Percentiles rank a stretch among this genome's conserved stretches.
These are phyloP conservation scores for Orgyia antiqua DNA, from an alignment of 2,888 invertebrate genomes.

Conservation along the genomic window DNA sequence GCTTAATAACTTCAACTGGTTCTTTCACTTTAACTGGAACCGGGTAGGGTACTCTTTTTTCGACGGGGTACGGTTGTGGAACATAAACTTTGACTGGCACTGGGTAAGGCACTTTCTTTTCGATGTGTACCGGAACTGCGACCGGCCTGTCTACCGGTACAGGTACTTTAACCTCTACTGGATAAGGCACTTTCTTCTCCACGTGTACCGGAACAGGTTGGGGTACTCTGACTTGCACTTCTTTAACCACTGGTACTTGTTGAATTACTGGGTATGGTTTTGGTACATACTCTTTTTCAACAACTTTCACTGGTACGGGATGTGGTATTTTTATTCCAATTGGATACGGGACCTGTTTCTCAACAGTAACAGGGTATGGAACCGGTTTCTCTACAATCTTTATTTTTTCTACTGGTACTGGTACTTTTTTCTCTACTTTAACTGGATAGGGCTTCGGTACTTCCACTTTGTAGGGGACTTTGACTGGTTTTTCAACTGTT, in stretches of 20 bases:
- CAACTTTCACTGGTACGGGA: conserved; percentile 69
- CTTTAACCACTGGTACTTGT: conserved; percentile 59
- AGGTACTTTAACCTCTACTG: conserved; percentile 54
- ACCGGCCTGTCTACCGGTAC: conserved; percentile 59
- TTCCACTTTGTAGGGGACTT: conserved; percentile 71
- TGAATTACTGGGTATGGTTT: conserved; percentile 68
- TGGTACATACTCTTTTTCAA: conserved; percentile 69
- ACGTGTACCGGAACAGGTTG: conserved; percentile 56
- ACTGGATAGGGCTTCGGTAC: conserved; percentile 77
- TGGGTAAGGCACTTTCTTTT: conserved; percentile 61
- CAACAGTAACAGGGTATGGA: conserved; percentile 64
- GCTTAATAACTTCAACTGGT: conserved; percentile 61
- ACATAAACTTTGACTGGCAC: conserved; percentile 63
- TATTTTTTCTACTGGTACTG: conserved; percentile 51
- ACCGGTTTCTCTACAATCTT: conserved; percentile 53
- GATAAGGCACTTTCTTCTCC: conserved; percentile 63
- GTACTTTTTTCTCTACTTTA: conserved; percentile 61
- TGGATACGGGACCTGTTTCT: conserved; percentile 67
- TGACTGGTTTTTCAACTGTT: conserved; percentile 76
- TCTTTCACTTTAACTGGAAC: conserved; percentile 66
- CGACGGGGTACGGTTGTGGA: conserved; percentile 72
- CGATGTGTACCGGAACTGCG: conserved; percentile 57
- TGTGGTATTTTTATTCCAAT: conserved; percentile 65
- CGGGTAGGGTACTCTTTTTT: conserved; percentile 74
- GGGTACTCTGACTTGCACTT: conserved; percentile 63